These are phyloP conservation scores for Crotalus viridis DNA, from an alignment of 2,113 vertebrate genomes.

Conservation along the genomic window DNA sequence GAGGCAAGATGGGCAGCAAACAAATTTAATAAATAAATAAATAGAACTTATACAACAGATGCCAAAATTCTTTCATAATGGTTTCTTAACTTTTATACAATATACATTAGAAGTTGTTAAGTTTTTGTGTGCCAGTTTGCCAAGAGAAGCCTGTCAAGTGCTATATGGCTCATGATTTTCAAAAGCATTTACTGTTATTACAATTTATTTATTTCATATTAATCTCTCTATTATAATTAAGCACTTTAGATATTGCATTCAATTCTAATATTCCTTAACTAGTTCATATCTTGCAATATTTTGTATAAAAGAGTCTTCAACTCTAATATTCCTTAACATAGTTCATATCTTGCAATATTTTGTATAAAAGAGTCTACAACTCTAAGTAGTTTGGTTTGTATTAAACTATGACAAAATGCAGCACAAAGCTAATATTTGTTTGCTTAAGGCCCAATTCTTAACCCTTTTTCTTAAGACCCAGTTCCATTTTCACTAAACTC, in stretches of 20 bases:
- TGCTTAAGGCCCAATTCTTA: background rate
- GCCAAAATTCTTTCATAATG: background rate
- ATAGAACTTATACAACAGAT: background rate
- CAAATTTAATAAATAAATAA: too few species aligned
- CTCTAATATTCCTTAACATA: background rate
- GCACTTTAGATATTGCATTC: background rate
- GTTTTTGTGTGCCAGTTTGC: background rate
- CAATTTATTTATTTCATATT: background rate
- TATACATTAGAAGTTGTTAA: background rate
- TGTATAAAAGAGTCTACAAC: background rate
- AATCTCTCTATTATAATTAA: background rate
- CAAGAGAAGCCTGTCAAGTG: background rate
- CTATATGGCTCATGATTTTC: too few species aligned
- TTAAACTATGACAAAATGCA: background rate
- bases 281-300: too few species aligned
- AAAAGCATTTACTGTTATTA: background rate
- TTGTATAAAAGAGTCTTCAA: too few species aligned
- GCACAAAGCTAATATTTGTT: background rate
- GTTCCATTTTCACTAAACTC: background rate
- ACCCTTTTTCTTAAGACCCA: too few species aligned
- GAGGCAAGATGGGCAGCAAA: too few species aligned
- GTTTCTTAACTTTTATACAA: background rate
- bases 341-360: background rate
- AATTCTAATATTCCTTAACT: background rate
- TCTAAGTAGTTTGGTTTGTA: background rate